Base-by-base conservation (phyloP, 1,140 invertebrate species). In the Dufourea novaeangliae region DNA sequence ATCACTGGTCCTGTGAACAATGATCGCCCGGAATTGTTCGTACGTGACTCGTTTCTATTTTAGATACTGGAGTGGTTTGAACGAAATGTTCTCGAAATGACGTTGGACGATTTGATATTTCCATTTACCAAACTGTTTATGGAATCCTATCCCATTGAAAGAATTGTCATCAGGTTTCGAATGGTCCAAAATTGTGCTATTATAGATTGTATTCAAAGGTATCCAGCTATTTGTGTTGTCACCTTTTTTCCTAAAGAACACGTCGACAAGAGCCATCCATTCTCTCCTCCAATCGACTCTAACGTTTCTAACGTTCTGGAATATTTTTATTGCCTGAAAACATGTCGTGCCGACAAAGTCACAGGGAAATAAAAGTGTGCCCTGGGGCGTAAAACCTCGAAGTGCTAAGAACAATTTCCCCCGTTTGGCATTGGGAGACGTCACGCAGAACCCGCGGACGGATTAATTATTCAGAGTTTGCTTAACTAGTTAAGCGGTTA, bases 391-490 rank as follows among this genome's bases (percentile, higher is more conserved):
- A 20, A 6, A 17, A 37, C 56, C 1, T 0, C 5, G 17, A 68
- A 68, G 37, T 37, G 63, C 20, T 59, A 41, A 32, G 27, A 41
- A 34, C 27, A 56, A 1, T 25, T 34, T 22, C 29, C 63, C 22
- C 29, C 63, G 50, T 41, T 37, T 68, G 63, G 44, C 63, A 57
- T 75, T 68, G 39, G 37, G 52, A 17, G 10, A n/a, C 34, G 34
- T n/a, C 52, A 68, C 52, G 52, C 50, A 57, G 52, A 46, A 75
- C 46, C 68, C 14, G 22, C 17, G 22, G 29, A 27, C 39, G 27
- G 52, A 75, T 75, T 75, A 75, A 75, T 75, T 75, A 68, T 68
- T 68, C 63, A 44, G 17, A 46, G 72, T 75, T 57, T 75, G 72
- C 25, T 20, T 29, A 57, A 46, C 11, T 57, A 75, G 72, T 75